Evolutionary conservation across 2,113 vertebrate genomes (phyloP).

Genomic region (Pteruthius melanotis): DNA sequence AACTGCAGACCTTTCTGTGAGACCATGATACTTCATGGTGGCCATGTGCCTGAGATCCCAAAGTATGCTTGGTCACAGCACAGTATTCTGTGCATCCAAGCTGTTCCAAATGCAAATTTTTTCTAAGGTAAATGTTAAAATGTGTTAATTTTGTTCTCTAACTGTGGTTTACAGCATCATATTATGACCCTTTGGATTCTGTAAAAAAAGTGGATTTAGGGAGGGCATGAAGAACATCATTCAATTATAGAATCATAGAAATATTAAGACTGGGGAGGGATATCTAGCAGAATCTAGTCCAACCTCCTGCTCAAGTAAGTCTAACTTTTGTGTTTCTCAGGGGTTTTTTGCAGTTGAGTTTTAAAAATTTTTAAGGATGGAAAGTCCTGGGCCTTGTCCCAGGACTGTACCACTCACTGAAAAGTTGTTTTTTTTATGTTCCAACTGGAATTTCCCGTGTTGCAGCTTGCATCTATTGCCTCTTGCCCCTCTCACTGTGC

Average conservation of each 20-base stretch:
- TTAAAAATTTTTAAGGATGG: background rate
- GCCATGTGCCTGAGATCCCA: background rate
- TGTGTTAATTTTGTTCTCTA: background rate
- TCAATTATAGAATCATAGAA: background rate
- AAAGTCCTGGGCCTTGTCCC: constrained; percentile 17
- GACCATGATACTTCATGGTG: background rate
- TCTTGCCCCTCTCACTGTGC: background rate
- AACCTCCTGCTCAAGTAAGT: background rate
- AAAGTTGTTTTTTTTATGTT: constrained; percentile 7
- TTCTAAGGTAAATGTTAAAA: background rate
- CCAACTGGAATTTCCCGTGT: constrained; percentile 7
- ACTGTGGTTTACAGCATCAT: background rate
- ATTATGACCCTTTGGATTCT: background rate
- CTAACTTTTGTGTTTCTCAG: background rate
- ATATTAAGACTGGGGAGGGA: background rate
- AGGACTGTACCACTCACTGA: background rate
- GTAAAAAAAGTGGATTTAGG: background rate
- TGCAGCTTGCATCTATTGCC: background rate
- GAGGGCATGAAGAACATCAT: background rate
- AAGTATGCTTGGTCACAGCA: background rate
- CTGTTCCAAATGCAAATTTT: background rate
- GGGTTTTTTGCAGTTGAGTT: background rate
- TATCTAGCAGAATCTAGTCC: background rate
- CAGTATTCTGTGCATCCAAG: background rate
- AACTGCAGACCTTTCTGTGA: background rate